These are phyloP conservation scores for Cochlearius cochlearius DNA, from an alignment of 2,113 vertebrate species.

Conservation along the genomic window DNA sequence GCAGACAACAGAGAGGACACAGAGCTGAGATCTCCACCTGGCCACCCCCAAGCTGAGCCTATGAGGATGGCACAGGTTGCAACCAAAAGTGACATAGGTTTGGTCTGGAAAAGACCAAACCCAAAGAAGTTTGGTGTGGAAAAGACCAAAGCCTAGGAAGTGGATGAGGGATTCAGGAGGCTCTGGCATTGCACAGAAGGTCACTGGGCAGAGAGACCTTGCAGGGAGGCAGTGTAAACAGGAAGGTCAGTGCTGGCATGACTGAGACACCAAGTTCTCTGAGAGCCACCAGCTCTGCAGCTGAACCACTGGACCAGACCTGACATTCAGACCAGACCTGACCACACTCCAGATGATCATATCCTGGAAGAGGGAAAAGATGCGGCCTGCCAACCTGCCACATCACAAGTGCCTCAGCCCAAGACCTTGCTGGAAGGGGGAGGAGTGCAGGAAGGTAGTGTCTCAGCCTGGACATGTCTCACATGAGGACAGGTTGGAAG, in stretches of 20 bases:
- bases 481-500: neutral
- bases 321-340: neutral
- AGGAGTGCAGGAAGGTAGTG: neutral
- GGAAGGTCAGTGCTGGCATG: neutral
- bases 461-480: neutral
- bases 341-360: neutral
- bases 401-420: neutral
- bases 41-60: neutral
- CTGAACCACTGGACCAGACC: neutral
- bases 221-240: neutral
- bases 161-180: neutral
- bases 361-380: neutral
- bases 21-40: neutral
- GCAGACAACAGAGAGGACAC: neutral
- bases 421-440: neutral
- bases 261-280: neutral
- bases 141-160: neutral
- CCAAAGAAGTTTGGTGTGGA: neutral
- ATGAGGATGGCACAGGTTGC: neutral
- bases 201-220: neutral
- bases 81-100: neutral
- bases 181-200: neutral
- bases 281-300: neutral
- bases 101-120: neutral
- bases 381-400: neutral